Base-by-base conservation (phyloP, 1,140 invertebrate genomes). In the Chymomyza costata region DNA sequence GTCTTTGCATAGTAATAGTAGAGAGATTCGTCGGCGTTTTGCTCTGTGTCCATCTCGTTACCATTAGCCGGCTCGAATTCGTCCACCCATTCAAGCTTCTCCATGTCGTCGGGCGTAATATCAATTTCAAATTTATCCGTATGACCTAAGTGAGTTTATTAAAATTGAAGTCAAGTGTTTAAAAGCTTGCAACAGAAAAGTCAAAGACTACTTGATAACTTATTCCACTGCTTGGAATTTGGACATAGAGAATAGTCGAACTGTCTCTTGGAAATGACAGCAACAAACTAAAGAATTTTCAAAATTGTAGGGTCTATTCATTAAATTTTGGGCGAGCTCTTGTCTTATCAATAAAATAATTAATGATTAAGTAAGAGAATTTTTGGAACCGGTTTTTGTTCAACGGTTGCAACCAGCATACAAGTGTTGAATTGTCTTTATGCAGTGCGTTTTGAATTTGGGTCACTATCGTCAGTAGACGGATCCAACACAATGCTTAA, bases 41-140 rank as follows among this genome's bases (percentile, higher is more conserved):
- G 32, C 55, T 5, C 39, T 35, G 1, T 28, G 19, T 0, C 11
- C 65, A 10, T 11, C 32, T 25, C 17, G 25, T 83, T 69, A 0
- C 66, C 76, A 16, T 68, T 67, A 41, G 78, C 67, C 14, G 81
- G 81, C 25, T 86, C 84, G 10, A 89, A 85, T 70, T 90, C 89
- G 49, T 87, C 85, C 41, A 89, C 89, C 89, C 89, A 90, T 63
- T 90, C 88, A 1, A 90, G 68, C 14, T 85, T 87, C 41, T 90
- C 89, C 89, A 90, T 90, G 10, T 88, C 89, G 48, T 90, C 89
- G 5, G 89, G 89, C 25, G 89, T 90, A 11, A 74, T 82, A 10
- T 88, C 87, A 28, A 89, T 87, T 49, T 87, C 87, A 39, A 86
- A 66, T 45, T 86, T 41, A 48, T 78, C 71, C 65, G 44, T 31